A percentile compares a stretch with the other conserved stretches of the same genome.
Evolutionary conservation across 2,797 vertebrate species (phyloP).

Genomic region (Darevskia nairensis): DNA sequence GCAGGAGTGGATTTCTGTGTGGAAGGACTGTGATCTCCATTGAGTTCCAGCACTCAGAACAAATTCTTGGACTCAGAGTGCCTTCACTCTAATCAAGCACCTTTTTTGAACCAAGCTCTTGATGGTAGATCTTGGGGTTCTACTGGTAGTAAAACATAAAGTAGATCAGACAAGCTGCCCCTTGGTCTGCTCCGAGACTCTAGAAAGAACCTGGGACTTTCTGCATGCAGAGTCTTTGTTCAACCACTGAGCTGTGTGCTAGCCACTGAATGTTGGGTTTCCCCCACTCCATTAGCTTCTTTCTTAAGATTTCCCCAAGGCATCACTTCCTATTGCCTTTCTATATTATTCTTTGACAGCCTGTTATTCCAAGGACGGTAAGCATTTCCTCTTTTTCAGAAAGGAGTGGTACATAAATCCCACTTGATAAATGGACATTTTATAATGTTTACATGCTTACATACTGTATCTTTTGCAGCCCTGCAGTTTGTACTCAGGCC

Average conservation of each 20-base stretch:
- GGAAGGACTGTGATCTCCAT: too few species aligned
- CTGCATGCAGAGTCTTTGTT: background rate
- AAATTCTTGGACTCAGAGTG: too few species aligned
- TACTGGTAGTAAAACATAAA: too few species aligned
- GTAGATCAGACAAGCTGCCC: too few species aligned
- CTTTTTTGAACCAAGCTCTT: too few species aligned
- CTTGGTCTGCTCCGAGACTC: too few species aligned
- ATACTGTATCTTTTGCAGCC: constrained; percentile 16
- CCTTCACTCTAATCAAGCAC: too few species aligned
- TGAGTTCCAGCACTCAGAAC: too few species aligned
- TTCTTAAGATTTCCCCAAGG: background rate
- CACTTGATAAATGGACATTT: constrained; percentile 34
- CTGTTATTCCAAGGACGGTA: constrained; percentile 20
- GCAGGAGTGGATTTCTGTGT: too few species aligned
- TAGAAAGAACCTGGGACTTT: too few species aligned
- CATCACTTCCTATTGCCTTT: constrained; percentile 21
- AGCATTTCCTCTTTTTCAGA: background rate
- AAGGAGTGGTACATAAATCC: constrained; percentile 34
- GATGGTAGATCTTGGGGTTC: too few species aligned
- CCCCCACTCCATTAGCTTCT: background rate
- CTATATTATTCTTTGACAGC: background rate
- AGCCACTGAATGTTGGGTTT: constrained; percentile 6
- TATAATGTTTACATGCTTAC: constrained; percentile 15
- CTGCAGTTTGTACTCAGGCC: constrained; percentile 24
- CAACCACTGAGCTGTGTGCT: background rate